These are phyloP conservation scores for Drosophila pegasa DNA, from an alignment of 2,888 invertebrate species.

Conservation along the genomic window DNA sequence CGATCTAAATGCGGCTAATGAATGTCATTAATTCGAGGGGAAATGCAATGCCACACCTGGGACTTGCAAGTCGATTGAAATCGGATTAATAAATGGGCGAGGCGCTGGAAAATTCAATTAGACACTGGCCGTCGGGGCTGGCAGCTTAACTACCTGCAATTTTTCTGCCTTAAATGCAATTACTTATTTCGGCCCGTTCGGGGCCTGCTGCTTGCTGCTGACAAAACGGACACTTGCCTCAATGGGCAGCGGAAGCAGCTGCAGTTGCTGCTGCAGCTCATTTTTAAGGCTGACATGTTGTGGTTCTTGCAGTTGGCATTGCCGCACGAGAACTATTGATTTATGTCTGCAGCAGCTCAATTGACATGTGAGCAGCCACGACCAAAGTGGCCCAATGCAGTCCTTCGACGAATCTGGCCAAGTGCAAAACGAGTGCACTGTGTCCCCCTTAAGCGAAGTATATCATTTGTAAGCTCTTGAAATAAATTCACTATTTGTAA, in stretches of 20 bases:
- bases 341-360: conserved; percentile 67
- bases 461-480: conserved; percentile 15
- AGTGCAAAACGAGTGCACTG: conserved; percentile 21
- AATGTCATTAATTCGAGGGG: conserved; percentile 74
- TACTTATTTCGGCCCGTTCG: conserved; percentile 44
- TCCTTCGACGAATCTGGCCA: conserved; percentile 10
- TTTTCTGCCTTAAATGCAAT: conserved; percentile 70
- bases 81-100: conserved; percentile 80
- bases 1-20: conserved; percentile 77
- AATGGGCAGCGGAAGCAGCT: conserved; percentile 62
- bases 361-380: conserved; percentile 38
- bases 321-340: conserved; percentile 56
- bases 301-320: conserved; percentile 43
- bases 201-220: conserved; percentile 32
- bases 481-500: conserved; percentile 23
- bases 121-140: conserved; percentile 36
- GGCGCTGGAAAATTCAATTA: conserved; percentile 76
- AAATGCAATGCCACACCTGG: conserved; percentile 46
- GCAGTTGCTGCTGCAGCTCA: conserved; percentile 51
- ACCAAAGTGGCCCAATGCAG: conserved; percentile 34
- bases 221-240: conserved; percentile 56
- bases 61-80: conserved; percentile 71
- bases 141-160: conserved; percentile 65
- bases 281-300: conserved; percentile 69
- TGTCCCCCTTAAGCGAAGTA: conserved; percentile 2